Evolutionary conservation across 2,797 vertebrate species (phyloP), one percentile per base, ranked within the genome.

Genomic region (Echeneis naucrates): DNA sequence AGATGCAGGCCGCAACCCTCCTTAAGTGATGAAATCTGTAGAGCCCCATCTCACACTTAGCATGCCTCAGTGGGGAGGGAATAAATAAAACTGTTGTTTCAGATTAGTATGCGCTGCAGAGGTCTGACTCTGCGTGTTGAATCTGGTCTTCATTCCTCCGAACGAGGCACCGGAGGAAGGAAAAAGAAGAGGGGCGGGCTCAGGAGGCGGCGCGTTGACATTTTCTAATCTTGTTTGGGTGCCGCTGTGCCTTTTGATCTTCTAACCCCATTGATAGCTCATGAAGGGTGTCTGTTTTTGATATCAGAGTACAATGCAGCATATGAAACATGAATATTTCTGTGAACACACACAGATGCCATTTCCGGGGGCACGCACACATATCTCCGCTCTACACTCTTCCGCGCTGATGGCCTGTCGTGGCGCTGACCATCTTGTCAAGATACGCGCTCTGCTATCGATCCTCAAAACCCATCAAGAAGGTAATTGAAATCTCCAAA

Each of bases 401-500:
- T 68, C 59, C 65, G 53, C 76, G 61, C 42, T 33, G 59, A 75
- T 48, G n/a, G 24, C 65, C 71, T 47, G 62, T 52, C 32, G 51
- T 65, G 79, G 51, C 74, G 69, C 23, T n/a, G 37, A 65, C 44
- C 64, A 73, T 80, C 79, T 69, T 71, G 78, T 87, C 72, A 80
- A 77, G 78, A 82, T 65, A 81, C 84, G 79, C 54, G 66, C 72
- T 75, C 63, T 32, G 70, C 73, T 89, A 92, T 93, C 47, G 88
- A 92, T 92, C 87, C 65, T 57, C 81, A 88, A 82, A 87, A 81
- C 68, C 72, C 78, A 88, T 89, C 65, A 85, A 77, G 74, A 78
- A 72, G 83, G 82, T 91, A 92, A 92, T 91, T 92, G 89, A 93
- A 93, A 92, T 89, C 86, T 92, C 89, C 68, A 76, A 75, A 75